A percentile compares a stretch with the other conserved stretches of the same genome.
These are phyloP conservation scores for Heterohyrax brucei DNA, from an alignment of 2,797 vertebrate species.

Conservation along the genomic window DNA sequence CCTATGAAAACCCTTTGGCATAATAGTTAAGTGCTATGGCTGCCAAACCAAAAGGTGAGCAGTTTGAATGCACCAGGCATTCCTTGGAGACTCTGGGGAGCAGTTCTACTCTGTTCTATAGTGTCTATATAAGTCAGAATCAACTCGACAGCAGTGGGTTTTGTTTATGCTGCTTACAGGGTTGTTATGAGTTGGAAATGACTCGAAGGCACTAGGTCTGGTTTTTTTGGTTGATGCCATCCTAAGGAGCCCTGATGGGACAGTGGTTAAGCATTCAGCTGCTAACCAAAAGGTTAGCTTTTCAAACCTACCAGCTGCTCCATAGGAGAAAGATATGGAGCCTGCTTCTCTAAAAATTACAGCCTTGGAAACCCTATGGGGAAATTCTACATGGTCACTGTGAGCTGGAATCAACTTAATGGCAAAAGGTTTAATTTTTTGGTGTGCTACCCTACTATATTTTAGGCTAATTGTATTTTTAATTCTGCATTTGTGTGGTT, in stretches of 20 bases:
- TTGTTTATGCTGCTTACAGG: too few species aligned
- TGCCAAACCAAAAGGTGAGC: background rate
- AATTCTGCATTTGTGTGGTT: background rate
- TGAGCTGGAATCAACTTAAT: background rate
- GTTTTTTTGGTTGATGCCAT: background rate
- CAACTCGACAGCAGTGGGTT: too few species aligned
- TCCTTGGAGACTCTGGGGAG: too few species aligned
- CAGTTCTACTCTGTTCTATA: too few species aligned
- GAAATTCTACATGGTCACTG: background rate
- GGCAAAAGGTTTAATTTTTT: background rate
- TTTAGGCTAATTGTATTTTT: slow-evolving; percentile 2
- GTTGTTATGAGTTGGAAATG: too few species aligned
- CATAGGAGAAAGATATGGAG: background rate
- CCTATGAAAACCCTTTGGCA: background rate
- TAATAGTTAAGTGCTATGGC: background rate
- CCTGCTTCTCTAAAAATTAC: background rate
- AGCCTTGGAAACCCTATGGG: background rate
- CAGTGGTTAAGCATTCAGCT: background rate
- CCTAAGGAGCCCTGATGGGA: background rate
- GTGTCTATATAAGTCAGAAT: too few species aligned
- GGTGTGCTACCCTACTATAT: background rate
- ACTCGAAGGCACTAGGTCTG: too few species aligned
- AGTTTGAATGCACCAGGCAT: too few species aligned
- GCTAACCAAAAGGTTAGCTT: background rate
- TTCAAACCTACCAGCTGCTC: background rate